Percentiles rank a stretch among this genome's conserved stretches.
Evolutionary conservation across 2,797 vertebrate species (phyloP).

Genomic region (Odontamblyopus lacepedii): DNA sequence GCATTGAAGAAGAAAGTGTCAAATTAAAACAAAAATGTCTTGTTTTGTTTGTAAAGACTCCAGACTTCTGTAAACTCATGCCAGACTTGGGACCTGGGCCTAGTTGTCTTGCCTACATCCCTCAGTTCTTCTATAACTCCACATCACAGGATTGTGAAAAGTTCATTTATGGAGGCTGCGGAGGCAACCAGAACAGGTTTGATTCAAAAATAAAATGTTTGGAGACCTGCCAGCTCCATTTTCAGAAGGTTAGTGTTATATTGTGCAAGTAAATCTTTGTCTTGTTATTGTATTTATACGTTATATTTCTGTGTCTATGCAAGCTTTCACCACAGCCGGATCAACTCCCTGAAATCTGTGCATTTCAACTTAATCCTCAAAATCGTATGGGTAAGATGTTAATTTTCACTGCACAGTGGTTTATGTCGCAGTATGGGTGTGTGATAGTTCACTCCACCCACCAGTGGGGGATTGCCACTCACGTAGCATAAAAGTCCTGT

Average conservation of each 20-base stretch:
- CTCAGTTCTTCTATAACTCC: slow-evolving; percentile 4
- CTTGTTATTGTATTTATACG: not conserved
- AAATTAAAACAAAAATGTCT: not conserved
- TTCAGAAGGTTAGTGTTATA: not conserved
- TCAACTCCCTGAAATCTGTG: not conserved
- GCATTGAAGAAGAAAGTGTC: not conserved
- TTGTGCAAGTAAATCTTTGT: not conserved
- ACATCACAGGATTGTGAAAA: not conserved
- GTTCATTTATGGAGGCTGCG: slow-evolving; percentile 14
- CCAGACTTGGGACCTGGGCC: not conserved
- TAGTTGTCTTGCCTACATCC: not conserved
- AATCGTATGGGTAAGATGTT: not conserved
- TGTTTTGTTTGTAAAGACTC: not conserved
- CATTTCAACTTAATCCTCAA: not conserved
- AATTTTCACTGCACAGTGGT: not conserved
- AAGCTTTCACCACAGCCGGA: not conserved
- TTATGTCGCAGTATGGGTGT: not conserved
- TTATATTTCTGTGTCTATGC: not conserved
- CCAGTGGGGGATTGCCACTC: no score
- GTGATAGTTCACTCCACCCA: no score
- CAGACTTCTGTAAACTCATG: not conserved
- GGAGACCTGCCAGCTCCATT: not conserved
- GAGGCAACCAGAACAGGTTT: slow-evolving; percentile 9
- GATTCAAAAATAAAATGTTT: not conserved
- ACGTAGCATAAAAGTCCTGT: no score